Percentiles rank a stretch among this genome's conserved stretches.
Evolutionary conservation across 2,888 invertebrate species (phyloP).

Genomic region (Cephalotes varians): DNA sequence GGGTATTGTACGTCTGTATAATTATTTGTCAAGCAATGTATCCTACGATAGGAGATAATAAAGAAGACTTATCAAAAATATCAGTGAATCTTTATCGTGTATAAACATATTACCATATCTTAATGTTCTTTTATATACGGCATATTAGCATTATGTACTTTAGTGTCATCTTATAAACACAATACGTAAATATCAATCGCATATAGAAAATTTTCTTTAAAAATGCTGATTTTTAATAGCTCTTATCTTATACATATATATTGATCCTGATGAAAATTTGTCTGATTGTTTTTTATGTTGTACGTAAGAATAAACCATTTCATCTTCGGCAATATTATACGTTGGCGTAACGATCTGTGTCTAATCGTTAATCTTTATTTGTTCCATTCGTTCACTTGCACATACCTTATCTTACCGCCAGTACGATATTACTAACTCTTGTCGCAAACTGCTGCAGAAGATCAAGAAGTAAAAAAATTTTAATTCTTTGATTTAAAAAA

Average conservation of each 20-base stretch:
- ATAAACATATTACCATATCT: not conserved
- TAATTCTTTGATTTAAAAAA: not conserved
- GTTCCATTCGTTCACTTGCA: constrained; percentile 13
- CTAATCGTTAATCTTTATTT: constrained; percentile 54
- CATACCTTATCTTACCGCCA: not conserved
- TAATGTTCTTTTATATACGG: not conserved
- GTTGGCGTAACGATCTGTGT: constrained; percentile 40
- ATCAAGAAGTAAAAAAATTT: not conserved
- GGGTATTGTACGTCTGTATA: constrained; percentile 84
- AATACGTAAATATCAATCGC: not conserved
- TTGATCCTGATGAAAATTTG: not conserved
- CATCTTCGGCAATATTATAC: constrained; percentile 17
- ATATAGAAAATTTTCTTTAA: not conserved
- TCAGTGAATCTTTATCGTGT: not conserved
- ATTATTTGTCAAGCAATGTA: constrained; percentile 85
- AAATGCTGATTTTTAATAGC: not conserved
- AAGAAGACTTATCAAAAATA: constrained; percentile 64
- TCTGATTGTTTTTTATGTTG: constrained; percentile 23
- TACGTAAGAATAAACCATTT: constrained; percentile 6
- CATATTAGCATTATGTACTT: not conserved
- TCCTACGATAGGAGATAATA: constrained; percentile 83
- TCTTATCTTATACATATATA: not conserved
- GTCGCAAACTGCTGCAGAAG: not conserved
- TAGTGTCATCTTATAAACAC: not conserved
- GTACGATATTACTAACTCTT: not conserved